Evolutionary conservation across 2,888 invertebrate species (phyloP), one percentile per base, ranked within the genome.

Genomic region (Cyclophora albipunctata): DNA sequence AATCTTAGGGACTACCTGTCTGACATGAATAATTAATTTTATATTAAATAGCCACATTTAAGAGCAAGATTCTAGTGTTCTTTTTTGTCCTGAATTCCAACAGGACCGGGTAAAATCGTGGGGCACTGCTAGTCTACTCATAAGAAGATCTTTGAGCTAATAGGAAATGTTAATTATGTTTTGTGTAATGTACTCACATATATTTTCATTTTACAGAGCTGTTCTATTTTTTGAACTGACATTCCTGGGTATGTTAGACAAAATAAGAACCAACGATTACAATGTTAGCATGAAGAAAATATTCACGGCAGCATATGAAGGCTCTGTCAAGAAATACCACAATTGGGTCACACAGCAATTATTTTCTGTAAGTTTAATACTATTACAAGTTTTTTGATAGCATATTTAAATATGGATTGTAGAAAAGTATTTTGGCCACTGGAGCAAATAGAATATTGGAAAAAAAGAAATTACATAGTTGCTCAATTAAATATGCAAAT

Each of bases 341-440:
- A 93, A 92, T 56, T 95, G 94, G 92, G 84, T 95, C 65, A 91
- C 93, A 3, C 93, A 93, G 69, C 92, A 93, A 81, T 77, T 95
- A 46, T 94, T 95, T 74, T 84, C 87, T 71, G 95, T 94, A 87
- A 84, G 88, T 84, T 20, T 40, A 37, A 37, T 37, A 37, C 37
- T 37, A 5, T 37, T 37, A 37, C 37, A 5, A 5, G 37, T 37
- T 37, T 37, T 5, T 7, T 52, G 7, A 41, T 20, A 48, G 20
- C 20, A 6, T 37, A 34, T 41, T 49, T 42, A 45, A 7, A 34
- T 45, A 7, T 42, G n/a, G 37, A 47, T 41, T 4, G 6, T 20
- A 20, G 20, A 20, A n/a, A 37, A 37, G 37, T 2, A 37, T 5
- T 37, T 37, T 37, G 4, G 37, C 40, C 46, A 45, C 34, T 51